phyloP scores from a whole-genome alignment of 2,113 vertebrate species.

The Corydoras sp. region DNA sequence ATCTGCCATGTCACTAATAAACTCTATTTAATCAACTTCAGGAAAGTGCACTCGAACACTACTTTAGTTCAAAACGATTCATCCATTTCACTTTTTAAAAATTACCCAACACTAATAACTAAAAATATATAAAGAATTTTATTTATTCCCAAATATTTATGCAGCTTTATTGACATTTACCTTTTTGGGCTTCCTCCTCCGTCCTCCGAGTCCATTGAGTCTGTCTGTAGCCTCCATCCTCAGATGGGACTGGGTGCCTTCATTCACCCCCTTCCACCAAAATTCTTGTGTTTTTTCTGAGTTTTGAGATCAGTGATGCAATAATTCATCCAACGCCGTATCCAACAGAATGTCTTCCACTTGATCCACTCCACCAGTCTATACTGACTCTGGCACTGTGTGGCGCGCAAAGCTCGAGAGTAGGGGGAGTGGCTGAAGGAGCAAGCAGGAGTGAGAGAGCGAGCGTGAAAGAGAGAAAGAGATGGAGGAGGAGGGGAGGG shows the following conservation, averaged over 20 bases:
- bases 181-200: slow-evolving; percentile 87
- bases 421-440: slow-evolving; percentile 42
- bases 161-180: slow-evolving; percentile 57
- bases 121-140: too few species aligned
- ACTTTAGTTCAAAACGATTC: too few species aligned
- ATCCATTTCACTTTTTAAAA: background rate
- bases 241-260: slow-evolving; percentile 72
- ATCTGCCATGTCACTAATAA: background rate
- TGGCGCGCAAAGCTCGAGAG: slow-evolving; percentile 35
- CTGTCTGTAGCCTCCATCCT: slow-evolving; percentile 82
- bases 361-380: slow-evolving; percentile 34
- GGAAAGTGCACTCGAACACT: too few species aligned
- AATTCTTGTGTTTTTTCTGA: slow-evolving; percentile 17
- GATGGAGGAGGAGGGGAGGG: slow-evolving; percentile 38
- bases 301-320: slow-evolving; percentile 11
- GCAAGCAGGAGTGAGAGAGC: slow-evolving; percentile 29
- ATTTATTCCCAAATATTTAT: background rate
- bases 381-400: slow-evolving; percentile 36
- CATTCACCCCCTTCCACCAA: slow-evolving; percentile 52
- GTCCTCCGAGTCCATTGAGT: slow-evolving; percentile 76
- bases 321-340: slow-evolving; percentile 18
- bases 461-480: slow-evolving; percentile 26
- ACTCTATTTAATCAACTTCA: background rate
- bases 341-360: slow-evolving; percentile 21
- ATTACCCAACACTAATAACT: too few species aligned